phyloP scores from a whole-genome alignment of 1,140 invertebrate species.

The Acarapis woodi region DNA sequence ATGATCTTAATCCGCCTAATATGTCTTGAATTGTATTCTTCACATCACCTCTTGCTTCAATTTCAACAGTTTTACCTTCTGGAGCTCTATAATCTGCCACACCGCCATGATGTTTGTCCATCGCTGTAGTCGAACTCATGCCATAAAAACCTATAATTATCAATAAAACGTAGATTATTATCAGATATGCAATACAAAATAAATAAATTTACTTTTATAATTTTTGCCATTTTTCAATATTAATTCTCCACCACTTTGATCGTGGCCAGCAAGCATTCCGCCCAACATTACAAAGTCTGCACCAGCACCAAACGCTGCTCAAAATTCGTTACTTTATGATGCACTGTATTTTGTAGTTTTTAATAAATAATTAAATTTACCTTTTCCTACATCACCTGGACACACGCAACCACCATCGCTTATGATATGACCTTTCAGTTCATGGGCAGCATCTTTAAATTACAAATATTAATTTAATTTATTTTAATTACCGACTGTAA shows the following conservation, averaged over 20 bases:
- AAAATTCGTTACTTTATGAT: too few relatives aligned
- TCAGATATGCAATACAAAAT: too few relatives aligned
- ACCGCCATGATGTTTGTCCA: constrained; percentile 61
- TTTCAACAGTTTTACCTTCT: constrained; percentile 77
- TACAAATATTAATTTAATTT: too few relatives aligned
- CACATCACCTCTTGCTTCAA: constrained; percentile 57
- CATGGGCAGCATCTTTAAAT: constrained; percentile 83
- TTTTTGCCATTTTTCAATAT: constrained; percentile 56
- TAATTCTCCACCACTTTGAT: constrained; percentile 62
- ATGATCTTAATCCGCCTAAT: constrained; percentile 61
- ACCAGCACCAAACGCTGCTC: constrained; percentile 78
- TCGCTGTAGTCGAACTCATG: constrained; percentile 71
- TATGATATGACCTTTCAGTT: constrained; percentile 63
- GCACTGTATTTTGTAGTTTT: too few relatives aligned
- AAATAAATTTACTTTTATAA: too few relatives aligned
- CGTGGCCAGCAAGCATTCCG: constrained; percentile 80
- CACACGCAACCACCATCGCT: constrained; percentile 79
- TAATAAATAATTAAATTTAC: too few relatives aligned
- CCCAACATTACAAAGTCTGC: constrained; percentile 92
- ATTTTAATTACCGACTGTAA: too few relatives aligned
- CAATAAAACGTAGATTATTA: too few relatives aligned
- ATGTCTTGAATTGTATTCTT: constrained; percentile 52
- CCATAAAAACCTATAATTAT: constrained; percentile 87
- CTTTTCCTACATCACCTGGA: constrained; percentile 49
- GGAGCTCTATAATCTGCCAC: constrained; percentile 66